These are phyloP conservation scores for Panopea generosa DNA, from an alignment of 2,888 invertebrate genomes.

Conservation along the genomic window DNA sequence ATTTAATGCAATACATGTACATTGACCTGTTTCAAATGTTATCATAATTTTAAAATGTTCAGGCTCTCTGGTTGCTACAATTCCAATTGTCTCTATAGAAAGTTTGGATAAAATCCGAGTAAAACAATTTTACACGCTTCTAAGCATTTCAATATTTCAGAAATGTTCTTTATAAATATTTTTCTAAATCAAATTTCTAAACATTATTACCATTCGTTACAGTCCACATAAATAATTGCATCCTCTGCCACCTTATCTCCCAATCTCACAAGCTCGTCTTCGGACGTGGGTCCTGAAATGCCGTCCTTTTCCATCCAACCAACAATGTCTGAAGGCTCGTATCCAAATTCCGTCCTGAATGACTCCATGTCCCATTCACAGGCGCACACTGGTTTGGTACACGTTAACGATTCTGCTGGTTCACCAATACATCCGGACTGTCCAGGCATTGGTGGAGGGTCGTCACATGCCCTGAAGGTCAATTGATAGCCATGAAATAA, in stretches of 20 bases:
- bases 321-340: slow-evolving; percentile 33
- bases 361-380: slow-evolving; percentile 31
- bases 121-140: too few relatives aligned
- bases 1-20: too few relatives aligned
- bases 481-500: too few relatives aligned
- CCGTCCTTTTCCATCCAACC: slow-evolving; percentile 48
- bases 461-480: slow-evolving; percentile 40
- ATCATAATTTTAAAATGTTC: too few relatives aligned
- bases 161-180: too few relatives aligned
- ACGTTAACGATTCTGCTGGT: slow-evolving; percentile 12
- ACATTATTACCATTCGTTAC: slow-evolving; percentile 39
- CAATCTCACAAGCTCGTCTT: slow-evolving; percentile 25
- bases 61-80: too few relatives aligned
- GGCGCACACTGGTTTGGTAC: slow-evolving; percentile 21
- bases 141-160: too few relatives aligned
- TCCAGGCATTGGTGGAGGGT: slow-evolving; percentile 31
- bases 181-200: not conserved
- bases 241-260: slow-evolving; percentile 31
- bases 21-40: too few relatives aligned
- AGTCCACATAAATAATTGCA: slow-evolving; percentile 27
- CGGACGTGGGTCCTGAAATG: slow-evolving; percentile 22
- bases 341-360: slow-evolving; percentile 29
- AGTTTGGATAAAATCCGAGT: too few relatives aligned
- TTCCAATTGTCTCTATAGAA: too few relatives aligned
- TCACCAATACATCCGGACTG: slow-evolving; percentile 36